Evolutionary conservation across 2,797 vertebrate species (phyloP).

Genomic region (Thalassophryne amazonica): DNA sequence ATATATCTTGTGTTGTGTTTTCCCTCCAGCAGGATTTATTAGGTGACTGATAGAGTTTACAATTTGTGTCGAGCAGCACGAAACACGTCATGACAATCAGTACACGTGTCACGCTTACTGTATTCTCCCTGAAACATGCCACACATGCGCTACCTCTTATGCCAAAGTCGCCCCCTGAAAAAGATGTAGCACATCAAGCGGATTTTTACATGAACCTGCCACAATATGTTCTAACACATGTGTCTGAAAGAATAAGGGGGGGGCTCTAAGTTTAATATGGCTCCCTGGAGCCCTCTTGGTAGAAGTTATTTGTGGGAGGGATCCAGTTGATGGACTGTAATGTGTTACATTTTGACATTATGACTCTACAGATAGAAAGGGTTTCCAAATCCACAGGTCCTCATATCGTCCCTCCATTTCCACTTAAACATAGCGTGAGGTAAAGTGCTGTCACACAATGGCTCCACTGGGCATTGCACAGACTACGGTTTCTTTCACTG

Average conservation of each 20-base stretch:
- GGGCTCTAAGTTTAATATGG: slow-evolving; percentile 17
- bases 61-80: slow-evolving; percentile 58
- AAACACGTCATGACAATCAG: slow-evolving; percentile 64
- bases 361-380: slow-evolving; percentile 46
- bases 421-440: slow-evolving; percentile 40
- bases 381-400: slow-evolving; percentile 43
- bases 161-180: background rate
- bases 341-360: slow-evolving; percentile 42
- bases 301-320: slow-evolving; percentile 36
- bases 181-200: slow-evolving; percentile 28
- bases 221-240: slow-evolving; percentile 25
- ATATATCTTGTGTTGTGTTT: slow-evolving; percentile 69
- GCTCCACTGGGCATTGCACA: slow-evolving; percentile 30
- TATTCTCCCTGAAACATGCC: slow-evolving; percentile 20
- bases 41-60: slow-evolving; percentile 75
- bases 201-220: slow-evolving; percentile 12
- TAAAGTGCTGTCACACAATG: slow-evolving; percentile 46
- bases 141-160: too few species aligned
- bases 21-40: slow-evolving; percentile 73
- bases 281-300: slow-evolving; percentile 25
- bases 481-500: background rate
- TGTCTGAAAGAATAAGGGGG: slow-evolving; percentile 23
- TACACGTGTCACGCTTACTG: slow-evolving; percentile 41
- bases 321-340: slow-evolving; percentile 57
- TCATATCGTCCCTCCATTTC: slow-evolving; percentile 21